phyloP scores from a whole-genome alignment of 2,113 vertebrate genomes.

The Xerus inauris region DNA sequence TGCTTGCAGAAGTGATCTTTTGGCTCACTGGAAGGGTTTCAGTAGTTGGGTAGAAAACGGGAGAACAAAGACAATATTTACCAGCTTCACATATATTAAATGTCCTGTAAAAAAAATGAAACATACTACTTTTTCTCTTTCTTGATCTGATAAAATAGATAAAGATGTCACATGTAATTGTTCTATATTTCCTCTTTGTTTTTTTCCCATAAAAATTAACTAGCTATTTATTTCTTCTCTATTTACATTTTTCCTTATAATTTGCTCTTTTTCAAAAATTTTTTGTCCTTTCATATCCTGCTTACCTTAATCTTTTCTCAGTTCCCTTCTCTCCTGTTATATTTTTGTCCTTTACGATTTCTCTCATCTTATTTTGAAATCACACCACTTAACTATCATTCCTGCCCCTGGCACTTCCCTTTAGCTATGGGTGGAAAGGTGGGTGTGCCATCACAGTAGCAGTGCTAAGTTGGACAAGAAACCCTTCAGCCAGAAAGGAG shows the following conservation, averaged over 20 bases:
- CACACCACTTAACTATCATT: neutral
- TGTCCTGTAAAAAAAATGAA: neutral
- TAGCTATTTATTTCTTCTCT: neutral
- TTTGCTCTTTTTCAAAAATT: neutral
- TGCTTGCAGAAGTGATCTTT: neutral
- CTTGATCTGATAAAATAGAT: neutral
- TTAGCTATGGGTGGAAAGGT: neutral
- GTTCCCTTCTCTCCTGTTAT: neutral
- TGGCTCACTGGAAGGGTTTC: neutral
- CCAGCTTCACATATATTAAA: neutral
- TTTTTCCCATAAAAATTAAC: neutral
- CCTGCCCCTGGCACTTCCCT: neutral
- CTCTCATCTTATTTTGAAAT: neutral
- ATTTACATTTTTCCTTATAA: too few species aligned
- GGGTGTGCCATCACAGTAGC: neutral
- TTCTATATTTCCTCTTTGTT: neutral
- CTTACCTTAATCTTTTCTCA: neutral
- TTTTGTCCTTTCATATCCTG: neutral
- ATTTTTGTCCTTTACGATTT: neutral
- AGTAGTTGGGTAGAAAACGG: neutral
- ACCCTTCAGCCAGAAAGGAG: neutral
- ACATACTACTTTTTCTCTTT: neutral
- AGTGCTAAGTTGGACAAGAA: neutral
- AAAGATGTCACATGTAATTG: neutral
- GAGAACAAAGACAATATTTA: neutral